Conservation (phyloP, 2,797 vertebrate species). For the Sebastes hubbsi region DNA sequence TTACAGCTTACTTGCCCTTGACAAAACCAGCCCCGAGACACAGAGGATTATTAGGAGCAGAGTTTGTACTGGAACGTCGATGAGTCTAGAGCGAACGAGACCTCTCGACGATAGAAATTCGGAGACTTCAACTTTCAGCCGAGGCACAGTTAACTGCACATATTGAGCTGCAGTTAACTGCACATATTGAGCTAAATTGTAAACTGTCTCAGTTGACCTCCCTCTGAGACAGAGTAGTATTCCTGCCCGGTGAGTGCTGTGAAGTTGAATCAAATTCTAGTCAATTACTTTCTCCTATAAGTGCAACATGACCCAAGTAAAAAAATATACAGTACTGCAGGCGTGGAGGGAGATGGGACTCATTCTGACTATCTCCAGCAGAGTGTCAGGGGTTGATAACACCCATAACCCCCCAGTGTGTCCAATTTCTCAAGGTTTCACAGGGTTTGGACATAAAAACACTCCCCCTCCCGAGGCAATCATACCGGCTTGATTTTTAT, state of each 20-base stretch:
- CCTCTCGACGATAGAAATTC: background rate
- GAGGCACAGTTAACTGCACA: background rate
- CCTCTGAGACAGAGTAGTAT: constrained; percentile 23
- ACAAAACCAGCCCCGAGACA: constrained; percentile 19
- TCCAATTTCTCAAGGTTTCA: constrained; percentile 57
- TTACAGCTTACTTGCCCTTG: constrained; percentile 47
- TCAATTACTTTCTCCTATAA: constrained; percentile 48
- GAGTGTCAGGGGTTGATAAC: constrained; percentile 52
- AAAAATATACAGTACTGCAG: constrained; percentile 25
- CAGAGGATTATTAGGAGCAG: background rate
- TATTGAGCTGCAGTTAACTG: constrained; percentile 8
- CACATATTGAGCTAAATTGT: constrained; percentile 23
- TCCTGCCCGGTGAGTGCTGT: constrained; percentile 13
- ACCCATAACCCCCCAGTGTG: constrained; percentile 36
- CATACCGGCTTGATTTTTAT: constrained; percentile 60
- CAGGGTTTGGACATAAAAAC: constrained; percentile 52
- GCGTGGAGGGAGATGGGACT: constrained; percentile 37
- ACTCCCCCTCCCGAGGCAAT: constrained; percentile 35
- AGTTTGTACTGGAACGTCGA: background rate
- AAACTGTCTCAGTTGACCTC: constrained; percentile 43
- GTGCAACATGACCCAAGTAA: constrained; percentile 18
- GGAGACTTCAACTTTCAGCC: constrained; percentile 1
- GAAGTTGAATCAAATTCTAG: constrained; percentile 56
- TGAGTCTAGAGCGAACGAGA: background rate
- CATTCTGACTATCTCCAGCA: constrained; percentile 35